These are phyloP conservation scores for Macrosiphum euphorbiae DNA, from an alignment of 2,888 invertebrate genomes.

Conservation along the genomic window DNA sequence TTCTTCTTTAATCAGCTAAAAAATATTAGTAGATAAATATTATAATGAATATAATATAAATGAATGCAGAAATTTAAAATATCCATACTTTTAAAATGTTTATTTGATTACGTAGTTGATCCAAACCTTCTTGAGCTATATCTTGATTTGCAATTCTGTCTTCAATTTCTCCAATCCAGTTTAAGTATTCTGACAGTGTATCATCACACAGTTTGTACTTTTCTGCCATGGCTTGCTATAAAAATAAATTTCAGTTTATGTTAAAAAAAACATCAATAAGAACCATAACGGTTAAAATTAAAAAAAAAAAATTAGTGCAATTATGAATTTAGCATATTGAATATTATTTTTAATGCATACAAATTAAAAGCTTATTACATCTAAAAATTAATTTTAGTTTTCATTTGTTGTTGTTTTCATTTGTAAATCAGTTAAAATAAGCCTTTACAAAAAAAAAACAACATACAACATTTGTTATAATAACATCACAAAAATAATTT, in stretches of 20 bases:
- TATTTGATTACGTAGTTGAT: constrained; percentile 89
- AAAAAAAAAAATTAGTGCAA: constrained; percentile 66
- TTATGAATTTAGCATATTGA: constrained; percentile 72
- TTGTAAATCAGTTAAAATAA: constrained; percentile 40
- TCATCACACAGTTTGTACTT: constrained; percentile 93
- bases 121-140: constrained; percentile 87
- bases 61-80: background rate
- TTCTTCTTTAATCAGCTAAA: constrained; percentile 89
- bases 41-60: background rate
- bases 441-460: constrained; percentile 33
- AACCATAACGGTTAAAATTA: background rate
- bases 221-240: constrained; percentile 95
- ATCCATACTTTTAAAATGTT: constrained; percentile 83
- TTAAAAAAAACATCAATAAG: constrained; percentile 36
- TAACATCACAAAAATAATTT: constrained; percentile 35
- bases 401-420: constrained; percentile 23
- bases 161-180: constrained; percentile 90
- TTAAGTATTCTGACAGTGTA: constrained; percentile 84
- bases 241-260: constrained; percentile 68
- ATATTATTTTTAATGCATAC: constrained; percentile 47
- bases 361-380: constrained; percentile 51
- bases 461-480: constrained; percentile 8
- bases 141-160: constrained; percentile 87
- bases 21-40: constrained; percentile 62
- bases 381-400: constrained; percentile 45